These are phyloP conservation scores for Ligdia adustata DNA, from an alignment of 2,888 invertebrate species.

Conservation along the genomic window DNA sequence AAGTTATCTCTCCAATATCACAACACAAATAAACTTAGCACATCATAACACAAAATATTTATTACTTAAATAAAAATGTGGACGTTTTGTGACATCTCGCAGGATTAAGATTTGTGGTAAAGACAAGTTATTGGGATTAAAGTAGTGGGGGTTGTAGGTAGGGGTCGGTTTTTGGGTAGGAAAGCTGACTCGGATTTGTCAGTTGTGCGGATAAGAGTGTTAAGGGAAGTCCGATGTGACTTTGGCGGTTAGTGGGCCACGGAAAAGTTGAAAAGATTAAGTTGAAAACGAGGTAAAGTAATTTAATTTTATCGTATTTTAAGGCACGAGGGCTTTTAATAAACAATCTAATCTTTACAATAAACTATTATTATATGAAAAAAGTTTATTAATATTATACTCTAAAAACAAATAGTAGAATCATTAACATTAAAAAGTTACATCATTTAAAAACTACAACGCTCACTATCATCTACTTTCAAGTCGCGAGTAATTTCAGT, in stretches of 20 bases:
- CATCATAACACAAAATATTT: constrained; percentile 15
- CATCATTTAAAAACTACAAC: no score
- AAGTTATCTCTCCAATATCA: constrained; percentile 10
- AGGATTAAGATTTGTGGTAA: constrained; percentile 8
- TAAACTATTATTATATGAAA: no score
- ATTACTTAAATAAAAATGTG: constrained; percentile 15
- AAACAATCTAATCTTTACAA: no score
- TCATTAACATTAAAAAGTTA: no score
- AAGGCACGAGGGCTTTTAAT: no score
- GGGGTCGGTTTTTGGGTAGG: background rate
- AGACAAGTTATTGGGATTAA: background rate
- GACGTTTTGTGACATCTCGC: constrained; percentile 16
- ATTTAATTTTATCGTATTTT: no score
- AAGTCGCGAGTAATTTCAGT: no score
- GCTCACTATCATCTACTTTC: no score
- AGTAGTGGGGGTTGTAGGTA: constrained; percentile 5
- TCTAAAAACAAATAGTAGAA: no score
- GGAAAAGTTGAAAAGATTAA: background rate
- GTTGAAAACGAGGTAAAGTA: no score
- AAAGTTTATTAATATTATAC: no score
- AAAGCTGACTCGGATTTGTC: constrained; percentile 9
- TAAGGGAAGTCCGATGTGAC: background rate
- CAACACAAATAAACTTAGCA: constrained; percentile 18
- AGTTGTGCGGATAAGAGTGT: constrained; percentile 4
- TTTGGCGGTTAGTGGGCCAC: background rate